A percentile compares a stretch with the other conserved stretches of the same genome.
Conservation (phyloP, 2,888 invertebrate species). For the Aleiodes leptofemur region DNA sequence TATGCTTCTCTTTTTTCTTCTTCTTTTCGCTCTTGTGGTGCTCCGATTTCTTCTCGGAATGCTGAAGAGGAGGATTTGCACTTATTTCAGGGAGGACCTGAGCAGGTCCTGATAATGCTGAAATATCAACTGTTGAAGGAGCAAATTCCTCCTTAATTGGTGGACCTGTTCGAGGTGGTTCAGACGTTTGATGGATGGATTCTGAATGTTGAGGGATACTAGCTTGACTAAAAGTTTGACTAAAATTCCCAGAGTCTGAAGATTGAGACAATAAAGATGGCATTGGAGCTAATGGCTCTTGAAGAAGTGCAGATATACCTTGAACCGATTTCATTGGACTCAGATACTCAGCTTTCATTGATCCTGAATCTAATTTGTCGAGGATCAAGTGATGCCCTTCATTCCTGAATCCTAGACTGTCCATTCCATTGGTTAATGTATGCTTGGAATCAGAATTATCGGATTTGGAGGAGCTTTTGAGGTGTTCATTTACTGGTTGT, state of each 20-base stretch:
- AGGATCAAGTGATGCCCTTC: conserved; percentile 9
- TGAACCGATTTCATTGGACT: conserved; percentile 70
- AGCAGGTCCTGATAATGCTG: conserved; percentile 56
- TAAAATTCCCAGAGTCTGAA: conserved; percentile 26
- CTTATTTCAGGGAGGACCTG: conserved; percentile 57
- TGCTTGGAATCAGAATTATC: conserved; percentile 62
- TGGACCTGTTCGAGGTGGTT: conserved; percentile 17
- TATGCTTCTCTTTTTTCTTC: conserved; percentile 88
- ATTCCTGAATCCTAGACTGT: conserved; percentile 43
- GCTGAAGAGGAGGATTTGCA: conserved; percentile 30
- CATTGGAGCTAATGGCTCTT: conserved; percentile 68
- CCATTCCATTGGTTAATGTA: conserved; percentile 68
- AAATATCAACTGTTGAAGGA: conserved; percentile 67
- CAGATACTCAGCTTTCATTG: conserved; percentile 59
- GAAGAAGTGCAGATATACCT: conserved; percentile 70
- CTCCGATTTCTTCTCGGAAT: conserved; percentile 56
- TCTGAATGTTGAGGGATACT: conserved; percentile 65
- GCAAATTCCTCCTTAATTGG: conserved; percentile 41
- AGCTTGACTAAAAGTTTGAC: conserved; percentile 1
- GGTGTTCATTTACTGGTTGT: conserved; percentile 55
- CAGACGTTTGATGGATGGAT: conserved; percentile 47
- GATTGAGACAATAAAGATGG: conserved; percentile 65
- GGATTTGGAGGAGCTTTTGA: conserved; percentile 68
- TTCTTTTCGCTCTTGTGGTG: conserved; percentile 80
- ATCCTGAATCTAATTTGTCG: conserved; percentile 31